Evolutionary conservation across 2,113 vertebrate species (phyloP).

Genomic region (Damaliscus lunatus): DNA sequence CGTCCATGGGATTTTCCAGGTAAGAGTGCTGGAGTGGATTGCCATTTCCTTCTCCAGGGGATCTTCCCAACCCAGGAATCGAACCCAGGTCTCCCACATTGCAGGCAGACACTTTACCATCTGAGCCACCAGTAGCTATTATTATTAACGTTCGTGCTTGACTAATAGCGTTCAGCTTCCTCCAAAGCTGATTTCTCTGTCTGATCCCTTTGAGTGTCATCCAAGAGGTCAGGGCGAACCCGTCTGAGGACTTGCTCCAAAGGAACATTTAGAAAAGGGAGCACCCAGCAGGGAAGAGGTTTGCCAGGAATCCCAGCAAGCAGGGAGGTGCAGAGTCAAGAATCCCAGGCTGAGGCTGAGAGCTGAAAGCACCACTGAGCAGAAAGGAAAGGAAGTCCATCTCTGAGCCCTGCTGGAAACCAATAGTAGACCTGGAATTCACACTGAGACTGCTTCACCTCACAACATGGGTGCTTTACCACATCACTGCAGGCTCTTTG

Average conservation of each 20-base stretch:
- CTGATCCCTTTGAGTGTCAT: neutral
- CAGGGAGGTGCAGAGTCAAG: neutral
- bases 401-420: neutral
- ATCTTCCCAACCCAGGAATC: neutral
- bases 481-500: neutral
- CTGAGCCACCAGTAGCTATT: neutral
- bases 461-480: neutral
- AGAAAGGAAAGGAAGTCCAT: neutral
- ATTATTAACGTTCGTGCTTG: neutral
- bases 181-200: too few species aligned
- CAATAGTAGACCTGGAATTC: neutral
- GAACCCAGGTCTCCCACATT: neutral
- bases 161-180: fast-evolving
- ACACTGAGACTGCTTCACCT: neutral
- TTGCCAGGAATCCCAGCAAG: neutral
- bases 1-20: neutral
- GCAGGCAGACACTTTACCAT: neutral
- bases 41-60: neutral
- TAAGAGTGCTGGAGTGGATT: neutral
- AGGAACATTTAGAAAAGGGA: neutral
- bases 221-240: fast-evolving
- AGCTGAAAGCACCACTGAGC: neutral
- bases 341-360: neutral
- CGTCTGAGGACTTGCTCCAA: neutral
- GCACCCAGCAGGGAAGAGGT: neutral